Evolutionary conservation across 2,888 invertebrate genomes (phyloP), one percentile per base, ranked within the genome.

Genomic region (Neoitamus cyanurus): DNA sequence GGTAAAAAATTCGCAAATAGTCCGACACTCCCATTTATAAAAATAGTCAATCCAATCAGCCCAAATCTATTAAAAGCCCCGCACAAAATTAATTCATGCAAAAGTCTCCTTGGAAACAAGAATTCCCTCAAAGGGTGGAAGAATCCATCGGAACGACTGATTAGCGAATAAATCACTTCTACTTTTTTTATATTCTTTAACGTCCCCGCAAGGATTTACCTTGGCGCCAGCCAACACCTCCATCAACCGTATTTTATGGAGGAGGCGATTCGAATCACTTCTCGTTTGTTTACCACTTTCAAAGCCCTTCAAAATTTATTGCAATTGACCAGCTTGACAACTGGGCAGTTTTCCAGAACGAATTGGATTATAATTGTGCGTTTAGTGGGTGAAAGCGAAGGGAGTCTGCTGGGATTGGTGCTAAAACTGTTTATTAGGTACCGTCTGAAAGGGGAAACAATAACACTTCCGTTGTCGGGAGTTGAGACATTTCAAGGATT

Each of bases 241-340:
- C 25, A 20, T 9, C 58, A 58, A 20, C 9, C 58, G 25, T 58
- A 25, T 58, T 58, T 58, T 58, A 58, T 42, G 42, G 42, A 42
- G 42, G n/a, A 42, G 42, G n/a, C 42, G n/a, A n/a, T 58, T 2
- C 25, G 58, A 25, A 9, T 25, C 9, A 58, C 42, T 42, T 42
- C n/a, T 42, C 42, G 42, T 58, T 6, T 58, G 58, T 58, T 58
- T 58, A 58, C 58, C 58, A 25, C 58, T 58, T 58, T 58, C 20
- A 58, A 25, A 58, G 58, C 58, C 58, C 58, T 58, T 58, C 58
- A 58, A 58, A 58, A 58, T 58, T 58, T 58, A 58, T 58, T 58
- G 58, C 58, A 58, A 58, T 25, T 58, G 58, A 58, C 58, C 58
- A 58, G 25, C 20, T 20, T 58, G 58, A 58, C 58, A 58, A 58